Evolutionary conservation across 1,140 invertebrate genomes (phyloP), one percentile per base, ranked within the genome.

Genomic region (Scaptomyza pallida): DNA sequence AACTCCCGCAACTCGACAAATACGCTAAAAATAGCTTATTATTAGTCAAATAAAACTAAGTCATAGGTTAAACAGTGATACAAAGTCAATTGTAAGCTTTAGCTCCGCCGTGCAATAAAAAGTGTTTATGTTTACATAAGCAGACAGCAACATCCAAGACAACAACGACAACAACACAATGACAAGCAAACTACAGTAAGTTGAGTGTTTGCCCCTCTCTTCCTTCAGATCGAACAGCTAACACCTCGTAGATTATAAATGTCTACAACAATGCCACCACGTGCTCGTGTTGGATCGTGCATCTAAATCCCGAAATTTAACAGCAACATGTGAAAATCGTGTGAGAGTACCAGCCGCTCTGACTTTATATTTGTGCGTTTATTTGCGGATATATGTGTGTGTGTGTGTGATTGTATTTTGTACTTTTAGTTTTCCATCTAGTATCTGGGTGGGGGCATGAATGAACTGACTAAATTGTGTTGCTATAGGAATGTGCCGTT

Each of bases 41-140:
- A 57, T 64, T 57, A 59, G 55, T 78, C 37, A 55, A 69, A 65
- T 61, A 44, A 52, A 55, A 57, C 52, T 65, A 60, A 45, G 51
- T 73, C 41, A 62, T 75, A 51, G 45, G 45, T 64, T 67, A 78
- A 56, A 82, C 56, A 55, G 62, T 52, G 26, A 55, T 33, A 43
- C 23, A 40, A 69, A 63, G 40, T 19, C 56, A 52, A 62, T 61
- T 60, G 30, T 17, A 35, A 44, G 6, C 61, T 62, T 50, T 48
- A 47, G 50, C 48, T 57, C 33, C 16, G 8, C 56, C 47, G 63
- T 81, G 70, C 81, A 86, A 81, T 55, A 72, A 59, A 60, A 4
- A 2, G 72, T 75, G 70, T 77, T 71, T 86, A 86, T 86, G 82
- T 86, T 86, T 86, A 86, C 82, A 86, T 86, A 86, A 86, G 77